Conservation (phyloP, 2,113 vertebrate species). For the Acinonyx jubatus region DNA sequence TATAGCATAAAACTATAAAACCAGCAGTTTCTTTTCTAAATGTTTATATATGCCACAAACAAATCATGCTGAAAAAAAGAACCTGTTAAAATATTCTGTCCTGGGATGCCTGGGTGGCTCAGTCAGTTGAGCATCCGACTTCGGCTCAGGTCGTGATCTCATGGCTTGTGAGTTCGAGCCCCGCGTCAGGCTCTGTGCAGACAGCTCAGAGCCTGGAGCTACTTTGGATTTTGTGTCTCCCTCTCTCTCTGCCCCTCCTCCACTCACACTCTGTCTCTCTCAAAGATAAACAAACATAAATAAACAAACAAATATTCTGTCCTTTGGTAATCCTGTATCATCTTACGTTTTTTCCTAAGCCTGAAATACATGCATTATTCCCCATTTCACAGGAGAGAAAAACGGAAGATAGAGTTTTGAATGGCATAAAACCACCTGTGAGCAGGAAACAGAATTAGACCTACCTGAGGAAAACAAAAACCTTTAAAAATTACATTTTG, state of each 20-base stretch:
- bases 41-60: not conserved
- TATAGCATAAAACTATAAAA: slow-evolving; percentile 30
- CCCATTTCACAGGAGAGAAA: slow-evolving; percentile 14
- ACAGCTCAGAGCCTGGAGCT: no score
- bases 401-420: slow-evolving; percentile 30
- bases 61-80: not conserved
- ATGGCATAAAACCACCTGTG: not conserved
- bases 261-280: no score
- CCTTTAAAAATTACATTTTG: not conserved
- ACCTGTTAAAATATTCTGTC: not conserved
- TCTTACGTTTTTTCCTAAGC: slow-evolving; percentile 40
- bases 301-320: not conserved
- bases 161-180: no score
- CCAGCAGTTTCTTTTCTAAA: slow-evolving; percentile 3
- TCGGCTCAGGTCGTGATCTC: no score
- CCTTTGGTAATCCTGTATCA: not conserved
- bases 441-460: not conserved
- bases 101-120: not conserved
- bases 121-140: no score
- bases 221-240: no score
- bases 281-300: no score
- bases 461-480: not conserved
- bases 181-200: no score
- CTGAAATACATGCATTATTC: slow-evolving; percentile 25
- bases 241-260: no score